Evolutionary conservation across 2,113 vertebrate species (phyloP).

Genomic region (Meleagris gallopavo): DNA sequence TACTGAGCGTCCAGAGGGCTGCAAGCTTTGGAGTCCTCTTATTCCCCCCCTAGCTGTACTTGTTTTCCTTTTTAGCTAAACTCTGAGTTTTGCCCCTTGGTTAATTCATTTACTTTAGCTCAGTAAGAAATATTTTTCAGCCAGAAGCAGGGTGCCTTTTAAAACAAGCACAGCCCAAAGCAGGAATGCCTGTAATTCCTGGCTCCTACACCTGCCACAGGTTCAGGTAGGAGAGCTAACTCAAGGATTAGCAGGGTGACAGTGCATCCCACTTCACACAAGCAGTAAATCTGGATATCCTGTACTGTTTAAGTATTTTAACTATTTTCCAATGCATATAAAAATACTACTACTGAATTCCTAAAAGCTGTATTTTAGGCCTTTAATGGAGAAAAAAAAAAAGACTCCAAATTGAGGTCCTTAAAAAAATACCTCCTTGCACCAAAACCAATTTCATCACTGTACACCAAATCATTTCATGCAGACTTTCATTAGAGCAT

Average conservation of each 20-base stretch:
- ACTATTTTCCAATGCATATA: background rate
- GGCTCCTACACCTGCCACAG: conserved; percentile 70
- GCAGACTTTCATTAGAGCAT: background rate
- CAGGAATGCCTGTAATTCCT: conserved; percentile 79
- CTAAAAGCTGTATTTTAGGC: background rate
- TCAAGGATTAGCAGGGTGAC: conserved; percentile 66
- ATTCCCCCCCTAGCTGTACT: background rate
- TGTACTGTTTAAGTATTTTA: background rate
- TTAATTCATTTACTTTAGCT: conserved; percentile 44
- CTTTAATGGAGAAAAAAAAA: fast-evolving
- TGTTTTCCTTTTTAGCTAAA: conserved; percentile 18
- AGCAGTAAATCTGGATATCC: background rate
- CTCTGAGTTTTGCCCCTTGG: conserved; percentile 34
- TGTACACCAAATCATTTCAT: background rate
- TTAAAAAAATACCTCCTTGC: background rate
- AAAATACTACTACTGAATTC: background rate
- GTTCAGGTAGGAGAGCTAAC: conserved; percentile 65
- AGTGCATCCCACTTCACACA: background rate
- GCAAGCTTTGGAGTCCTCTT: background rate
- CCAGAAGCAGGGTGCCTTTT: conserved; percentile 54
- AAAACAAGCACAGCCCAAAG: conserved; percentile 74
- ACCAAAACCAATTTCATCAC: background rate
- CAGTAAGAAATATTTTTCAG: conserved; percentile 61
- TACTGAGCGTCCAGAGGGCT: background rate
- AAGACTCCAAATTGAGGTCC: background rate